Base-by-base conservation (phyloP, 2,113 vertebrate genomes). In the Tenebrosternarchus preto region DNA sequence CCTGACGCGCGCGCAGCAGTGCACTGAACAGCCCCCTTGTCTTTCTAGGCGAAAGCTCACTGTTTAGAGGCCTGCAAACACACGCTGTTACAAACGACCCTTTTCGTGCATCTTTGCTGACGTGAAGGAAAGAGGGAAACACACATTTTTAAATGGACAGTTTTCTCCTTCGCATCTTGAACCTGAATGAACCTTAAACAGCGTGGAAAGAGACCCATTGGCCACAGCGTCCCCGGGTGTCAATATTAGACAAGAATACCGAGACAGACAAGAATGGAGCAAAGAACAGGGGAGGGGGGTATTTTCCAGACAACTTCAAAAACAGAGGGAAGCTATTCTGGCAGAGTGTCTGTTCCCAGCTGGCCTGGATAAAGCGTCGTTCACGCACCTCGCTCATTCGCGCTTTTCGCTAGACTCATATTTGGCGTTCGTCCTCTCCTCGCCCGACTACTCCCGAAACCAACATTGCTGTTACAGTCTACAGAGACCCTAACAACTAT, bases 291-390 rank as follows among this genome's bases (percentile, higher is more conserved):
- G 66, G 15, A 59, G 70, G 29, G 78, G 80, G 84, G 80, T 55
- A 85, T 86, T 91, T 91, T 92, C 90, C 91, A 93, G 92, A 93
- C 89, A 85, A 74, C 80, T 90, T 90, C 72, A 89, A 90, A 82
- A 92, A 92, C 91, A 92, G n/a, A 83, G 86, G 87, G 81, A 87
- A 90, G 89, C 85, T 91, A 75, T 83, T 81, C 89, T 91, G 91
- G 92, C 89, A 83, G 66, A 57, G 83, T 70, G 9, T 68, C 73
- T 78, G 63, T 67, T 81, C 77, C 73, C 50, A 61, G 59, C 73
- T 73, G 61, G 88, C 86, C 85, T 89, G 85, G 22, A 50, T 87
- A 89, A 90, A 90, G 19, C 84, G 87, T 39, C 83, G 73, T 85
- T 87, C 76, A 4, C 53, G 69, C 84, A 83, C 82, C 85, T 85